Percentiles rank a stretch among this genome's conserved stretches.
These are phyloP conservation scores for Pampus argenteus DNA, from an alignment of 2,797 vertebrate genomes.

Conservation along the genomic window DNA sequence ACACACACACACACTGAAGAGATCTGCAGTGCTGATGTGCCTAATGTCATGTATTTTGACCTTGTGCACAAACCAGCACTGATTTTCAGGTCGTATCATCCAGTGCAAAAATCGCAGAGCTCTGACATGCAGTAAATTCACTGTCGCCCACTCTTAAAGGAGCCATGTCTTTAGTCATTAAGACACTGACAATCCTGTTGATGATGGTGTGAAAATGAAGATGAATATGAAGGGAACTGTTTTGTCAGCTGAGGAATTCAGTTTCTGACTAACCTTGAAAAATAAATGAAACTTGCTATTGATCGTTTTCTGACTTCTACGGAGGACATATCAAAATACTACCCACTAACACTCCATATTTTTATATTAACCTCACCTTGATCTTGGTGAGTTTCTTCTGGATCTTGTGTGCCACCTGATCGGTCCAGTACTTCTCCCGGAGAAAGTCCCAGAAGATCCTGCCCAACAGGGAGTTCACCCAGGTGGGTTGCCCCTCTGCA, in stretches of 20 bases:
- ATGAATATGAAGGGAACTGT: neutral
- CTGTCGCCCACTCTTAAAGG: neutral
- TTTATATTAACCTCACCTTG: slow-evolving; percentile 78
- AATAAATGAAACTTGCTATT: neutral
- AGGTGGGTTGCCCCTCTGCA: slow-evolving; percentile 70
- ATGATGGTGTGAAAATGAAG: slow-evolving; percentile 4
- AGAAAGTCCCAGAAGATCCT: slow-evolving; percentile 93
- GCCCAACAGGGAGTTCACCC: slow-evolving; percentile 89
- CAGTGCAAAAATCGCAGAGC: neutral
- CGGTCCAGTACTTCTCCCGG: slow-evolving; percentile 88
- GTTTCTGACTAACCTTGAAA: neutral
- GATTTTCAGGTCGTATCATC: slow-evolving; percentile 9
- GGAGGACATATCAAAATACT: no score
- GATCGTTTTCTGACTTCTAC: no score
- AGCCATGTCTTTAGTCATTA: slow-evolving; percentile 10
- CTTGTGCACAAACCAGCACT: slow-evolving; percentile 5
- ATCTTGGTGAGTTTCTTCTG: slow-evolving; percentile 93
- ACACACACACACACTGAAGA: slow-evolving; percentile 15
- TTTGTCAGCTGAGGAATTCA: neutral
- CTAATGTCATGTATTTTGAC: slow-evolving; percentile 32
- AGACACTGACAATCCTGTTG: slow-evolving; percentile 19
- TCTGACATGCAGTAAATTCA: neutral
- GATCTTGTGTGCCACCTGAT: slow-evolving; percentile 90
- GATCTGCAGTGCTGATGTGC: slow-evolving; percentile 2
- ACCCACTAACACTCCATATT: no score